Evolutionary conservation across 2,888 invertebrate genomes (phyloP).

Genomic region (Sussaba pulchella): DNA sequence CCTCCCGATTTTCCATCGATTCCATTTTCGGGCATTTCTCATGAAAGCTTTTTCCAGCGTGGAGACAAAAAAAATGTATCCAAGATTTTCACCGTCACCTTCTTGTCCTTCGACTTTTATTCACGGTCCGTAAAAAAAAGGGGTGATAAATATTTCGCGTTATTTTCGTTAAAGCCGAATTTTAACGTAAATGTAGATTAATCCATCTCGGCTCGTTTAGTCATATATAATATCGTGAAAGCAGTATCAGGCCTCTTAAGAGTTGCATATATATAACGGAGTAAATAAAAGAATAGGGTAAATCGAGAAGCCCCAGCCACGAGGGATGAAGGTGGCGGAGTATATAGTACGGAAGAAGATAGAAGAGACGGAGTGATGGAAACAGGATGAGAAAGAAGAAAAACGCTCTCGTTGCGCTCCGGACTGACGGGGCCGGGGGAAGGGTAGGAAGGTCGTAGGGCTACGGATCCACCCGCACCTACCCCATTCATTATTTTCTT

Average conservation of each 20-base stretch:
- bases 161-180: constrained; percentile 21
- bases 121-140: not conserved
- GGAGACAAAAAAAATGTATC: constrained; percentile 22
- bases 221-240: constrained; percentile 17
- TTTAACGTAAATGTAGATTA: constrained; percentile 14
- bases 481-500: constrained; percentile 83
- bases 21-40: not conserved
- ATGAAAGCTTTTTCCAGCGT: constrained; percentile 2
- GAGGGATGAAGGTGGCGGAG: not conserved
- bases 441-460: constrained; percentile 53
- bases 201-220: constrained; percentile 6
- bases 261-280: constrained; percentile 4
- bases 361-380: constrained; percentile 27
- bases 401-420: constrained; percentile 66
- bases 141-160: constrained; percentile 9
- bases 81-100: constrained; percentile 7
- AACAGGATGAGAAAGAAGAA: constrained; percentile 40
- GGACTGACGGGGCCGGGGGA: constrained; percentile 48
- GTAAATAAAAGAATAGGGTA: constrained; percentile 34
- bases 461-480: constrained; percentile 67
- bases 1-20: constrained; percentile 45
- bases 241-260: constrained; percentile 13
- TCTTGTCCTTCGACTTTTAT: not conserved
- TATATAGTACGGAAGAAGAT: constrained; percentile 5
- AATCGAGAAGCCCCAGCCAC: constrained; percentile 15